Evolutionary conservation across 2,113 vertebrate genomes (phyloP).

Genomic region (Stigmatopora argus): DNA sequence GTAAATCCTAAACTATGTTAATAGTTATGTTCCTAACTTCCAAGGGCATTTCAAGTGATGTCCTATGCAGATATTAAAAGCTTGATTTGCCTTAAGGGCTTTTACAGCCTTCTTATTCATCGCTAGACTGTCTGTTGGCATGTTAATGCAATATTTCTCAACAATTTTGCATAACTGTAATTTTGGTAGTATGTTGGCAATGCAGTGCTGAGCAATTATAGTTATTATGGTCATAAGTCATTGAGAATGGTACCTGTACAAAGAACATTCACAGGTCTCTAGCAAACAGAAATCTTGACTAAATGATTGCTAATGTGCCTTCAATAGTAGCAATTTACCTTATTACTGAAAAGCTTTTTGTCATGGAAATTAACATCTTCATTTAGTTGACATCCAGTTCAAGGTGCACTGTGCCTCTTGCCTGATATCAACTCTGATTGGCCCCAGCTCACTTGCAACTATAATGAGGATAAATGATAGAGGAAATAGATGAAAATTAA

Average conservation of each 20-base stretch:
- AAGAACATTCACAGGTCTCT: slow-evolving; percentile 28
- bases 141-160: slow-evolving; percentile 42
- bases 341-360: slow-evolving; percentile 23
- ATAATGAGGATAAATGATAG: background rate
- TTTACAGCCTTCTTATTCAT: slow-evolving; percentile 16
- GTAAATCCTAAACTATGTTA: slow-evolving; percentile 18
- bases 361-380: slow-evolving; percentile 7
- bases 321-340: slow-evolving; percentile 20
- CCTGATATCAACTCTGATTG: background rate
- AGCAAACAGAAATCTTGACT: slow-evolving; percentile 22
- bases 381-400: background rate
- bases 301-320: slow-evolving; percentile 30
- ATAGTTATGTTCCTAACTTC: slow-evolving; percentile 33
- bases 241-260: slow-evolving; percentile 34
- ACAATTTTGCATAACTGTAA: slow-evolving; percentile 44
- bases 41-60: slow-evolving; percentile 46
- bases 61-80: slow-evolving; percentile 11
- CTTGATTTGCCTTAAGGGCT: slow-evolving; percentile 14
- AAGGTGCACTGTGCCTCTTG: background rate
- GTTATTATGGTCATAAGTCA: slow-evolving; percentile 53
- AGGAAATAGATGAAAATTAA: slow-evolving; percentile 9
- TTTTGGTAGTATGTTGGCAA: slow-evolving; percentile 37
- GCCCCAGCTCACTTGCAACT: background rate
- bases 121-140: slow-evolving; percentile 12
- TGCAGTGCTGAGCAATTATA: slow-evolving; percentile 44